These are phyloP conservation scores for Acleris cristana DNA, from an alignment of 2,888 invertebrate genomes.

Conservation along the genomic window DNA sequence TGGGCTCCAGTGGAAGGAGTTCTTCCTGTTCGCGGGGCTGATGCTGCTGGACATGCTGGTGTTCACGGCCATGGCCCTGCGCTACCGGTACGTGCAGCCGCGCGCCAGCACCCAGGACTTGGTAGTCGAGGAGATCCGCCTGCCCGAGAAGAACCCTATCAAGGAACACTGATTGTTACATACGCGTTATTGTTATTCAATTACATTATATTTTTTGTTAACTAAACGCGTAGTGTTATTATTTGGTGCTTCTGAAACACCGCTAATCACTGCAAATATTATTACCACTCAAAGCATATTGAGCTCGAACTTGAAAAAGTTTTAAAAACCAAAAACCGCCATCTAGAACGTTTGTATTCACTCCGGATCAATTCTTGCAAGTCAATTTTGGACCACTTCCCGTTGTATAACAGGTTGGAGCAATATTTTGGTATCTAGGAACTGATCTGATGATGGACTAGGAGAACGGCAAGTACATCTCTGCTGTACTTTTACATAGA, in stretches of 20 bases:
- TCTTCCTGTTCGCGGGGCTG: conserved; percentile 93
- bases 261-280: too few relatives aligned
- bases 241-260: background rate
- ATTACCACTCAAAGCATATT: too few relatives aligned
- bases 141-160: conserved; percentile 57
- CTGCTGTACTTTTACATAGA: too few relatives aligned
- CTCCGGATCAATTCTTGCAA: too few relatives aligned
- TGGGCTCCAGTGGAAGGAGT: conserved; percentile 89
- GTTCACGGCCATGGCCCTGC: conserved; percentile 91
- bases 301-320: too few relatives aligned
- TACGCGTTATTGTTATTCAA: conserved; percentile 1
- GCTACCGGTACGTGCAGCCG: conserved; percentile 88
- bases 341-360: too few relatives aligned
- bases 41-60: conserved; percentile 93
- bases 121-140: conserved; percentile 62
- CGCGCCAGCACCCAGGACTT: conserved; percentile 64
- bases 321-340: too few relatives aligned
- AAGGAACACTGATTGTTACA: conserved; percentile 31
- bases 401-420: too few relatives aligned
- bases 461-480: too few relatives aligned
- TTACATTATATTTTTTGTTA: conserved; percentile 22
- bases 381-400: too few relatives aligned
- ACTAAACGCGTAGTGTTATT: conserved; percentile 1
- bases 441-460: too few relatives aligned
- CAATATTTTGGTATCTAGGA: too few relatives aligned